Percentiles rank a stretch among this genome's conserved stretches.
These are phyloP conservation scores for Aurelia coerulea DNA, from an alignment of 30 jellyfish, hydroid and myxozoan genomes.

Conservation along the genomic window DNA sequence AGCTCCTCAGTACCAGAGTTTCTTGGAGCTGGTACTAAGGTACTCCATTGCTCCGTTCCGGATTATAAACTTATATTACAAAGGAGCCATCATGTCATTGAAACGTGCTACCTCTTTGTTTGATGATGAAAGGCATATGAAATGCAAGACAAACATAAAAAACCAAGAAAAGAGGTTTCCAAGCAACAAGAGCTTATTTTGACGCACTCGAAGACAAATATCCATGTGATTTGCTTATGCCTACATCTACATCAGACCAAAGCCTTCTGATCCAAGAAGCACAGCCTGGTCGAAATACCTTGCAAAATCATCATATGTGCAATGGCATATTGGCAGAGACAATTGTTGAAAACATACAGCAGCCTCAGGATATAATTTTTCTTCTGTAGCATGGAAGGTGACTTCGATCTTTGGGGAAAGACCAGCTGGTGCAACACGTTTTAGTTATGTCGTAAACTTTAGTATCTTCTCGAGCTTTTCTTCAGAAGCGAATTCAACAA, in stretches of 20 bases:
- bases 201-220: too few relatives aligned
- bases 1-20: too few relatives aligned
- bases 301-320: slow-evolving; percentile 1
- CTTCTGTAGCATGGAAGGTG: background rate
- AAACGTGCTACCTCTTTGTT: too few relatives aligned
- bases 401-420: background rate
- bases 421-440: background rate
- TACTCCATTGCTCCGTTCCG: too few relatives aligned
- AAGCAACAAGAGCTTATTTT: too few relatives aligned
- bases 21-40: too few relatives aligned
- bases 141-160: too few relatives aligned
- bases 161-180: too few relatives aligned
- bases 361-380: slow-evolving; percentile 11
- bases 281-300: slow-evolving; percentile 6
- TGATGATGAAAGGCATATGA: too few relatives aligned
- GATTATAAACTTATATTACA: too few relatives aligned
- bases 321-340: slow-evolving; percentile 18
- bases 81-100: too few relatives aligned
- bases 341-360: slow-evolving; percentile 26
- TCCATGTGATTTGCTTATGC: too few relatives aligned
- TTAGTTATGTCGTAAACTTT: slow-evolving; percentile 13
- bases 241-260: slow-evolving; percentile 8
- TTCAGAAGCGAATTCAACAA: background rate
- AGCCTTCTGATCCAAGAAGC: slow-evolving; percentile 16
- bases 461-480: slow-evolving; percentile 13